Evolutionary conservation across 2,888 invertebrate genomes (phyloP).

Genomic region (Lacanobia wlatinum): DNA sequence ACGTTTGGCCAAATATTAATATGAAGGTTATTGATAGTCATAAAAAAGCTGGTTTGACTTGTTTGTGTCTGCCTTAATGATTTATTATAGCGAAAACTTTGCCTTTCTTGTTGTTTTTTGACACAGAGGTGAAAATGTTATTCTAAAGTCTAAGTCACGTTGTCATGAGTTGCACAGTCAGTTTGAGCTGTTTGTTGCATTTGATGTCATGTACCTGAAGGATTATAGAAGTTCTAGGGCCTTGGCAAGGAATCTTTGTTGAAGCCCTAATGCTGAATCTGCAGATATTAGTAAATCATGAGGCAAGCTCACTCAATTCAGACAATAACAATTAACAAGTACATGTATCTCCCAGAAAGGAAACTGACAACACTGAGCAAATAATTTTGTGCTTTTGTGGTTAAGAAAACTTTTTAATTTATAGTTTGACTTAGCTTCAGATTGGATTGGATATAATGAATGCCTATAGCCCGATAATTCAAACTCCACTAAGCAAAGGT

Average conservation of each 20-base stretch:
- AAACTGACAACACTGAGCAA: background rate
- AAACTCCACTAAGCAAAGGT: background rate
- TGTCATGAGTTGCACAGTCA: too few species aligned
- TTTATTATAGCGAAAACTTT: slow-evolving; percentile 16
- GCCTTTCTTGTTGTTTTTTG: slow-evolving; percentile 38
- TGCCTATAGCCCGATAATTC: background rate
- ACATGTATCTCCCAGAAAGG: background rate
- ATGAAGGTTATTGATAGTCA: slow-evolving; percentile 41
- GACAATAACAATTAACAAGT: background rate
- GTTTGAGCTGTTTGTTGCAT: too few species aligned
- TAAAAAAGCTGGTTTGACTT: slow-evolving; percentile 40
- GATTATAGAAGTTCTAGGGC: background rate
- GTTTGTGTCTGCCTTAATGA: slow-evolving; percentile 15
- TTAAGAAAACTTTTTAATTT: background rate
- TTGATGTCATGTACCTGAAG: background rate
- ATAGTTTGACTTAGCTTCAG: background rate
- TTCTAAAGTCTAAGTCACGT: background rate
- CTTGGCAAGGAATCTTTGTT: background rate
- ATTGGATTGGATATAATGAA: background rate
- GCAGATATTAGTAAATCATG: background rate
- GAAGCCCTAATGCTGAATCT: background rate
- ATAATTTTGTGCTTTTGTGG: background rate
- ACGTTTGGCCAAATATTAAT: slow-evolving; percentile 6
- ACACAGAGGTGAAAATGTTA: slow-evolving; percentile 37
- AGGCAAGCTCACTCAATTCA: background rate